A percentile compares a stretch with the other conserved stretches of the same genome.
These are phyloP conservation scores for Oceanodroma tethys DNA, from an alignment of 2,113 vertebrate genomes.

Conservation along the genomic window DNA sequence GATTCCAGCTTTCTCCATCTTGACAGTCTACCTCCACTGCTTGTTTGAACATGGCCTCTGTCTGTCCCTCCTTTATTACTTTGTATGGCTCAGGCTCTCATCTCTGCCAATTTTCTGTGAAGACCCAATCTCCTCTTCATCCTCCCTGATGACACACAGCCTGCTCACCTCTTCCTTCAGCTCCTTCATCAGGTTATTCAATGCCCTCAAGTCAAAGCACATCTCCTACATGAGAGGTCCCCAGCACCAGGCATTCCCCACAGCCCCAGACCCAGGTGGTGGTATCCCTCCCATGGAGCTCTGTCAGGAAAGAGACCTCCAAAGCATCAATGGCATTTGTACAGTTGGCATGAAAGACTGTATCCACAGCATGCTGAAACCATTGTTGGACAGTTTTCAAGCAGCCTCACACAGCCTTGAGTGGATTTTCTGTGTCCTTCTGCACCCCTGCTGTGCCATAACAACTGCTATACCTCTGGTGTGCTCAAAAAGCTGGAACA, in stretches of 20 bases:
- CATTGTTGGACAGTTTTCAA: neutral
- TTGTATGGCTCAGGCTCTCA: neutral
- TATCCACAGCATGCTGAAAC: neutral
- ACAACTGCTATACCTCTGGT: neutral
- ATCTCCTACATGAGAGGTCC: neutral
- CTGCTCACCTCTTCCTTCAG: neutral
- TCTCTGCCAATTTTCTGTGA: neutral
- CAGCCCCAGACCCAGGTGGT: neutral
- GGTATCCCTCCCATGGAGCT: neutral
- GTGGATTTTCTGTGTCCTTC: neutral
- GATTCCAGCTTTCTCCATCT: neutral
- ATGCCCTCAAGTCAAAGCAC: neutral
- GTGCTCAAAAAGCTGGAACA: neutral
- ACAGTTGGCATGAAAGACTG: rapidly evolving
- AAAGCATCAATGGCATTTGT: neutral
- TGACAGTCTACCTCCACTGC: neutral
- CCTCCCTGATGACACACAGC: neutral
- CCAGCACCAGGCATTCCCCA: neutral
- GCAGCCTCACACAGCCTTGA: neutral
- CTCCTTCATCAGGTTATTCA: neutral
- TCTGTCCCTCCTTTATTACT: neutral
- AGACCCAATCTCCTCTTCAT: neutral
- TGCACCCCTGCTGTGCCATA: neutral
- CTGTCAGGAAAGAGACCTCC: neutral
- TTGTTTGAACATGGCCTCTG: neutral